phyloP scores from a whole-genome alignment of 2,113 vertebrate species.

The Chroicocephalus ridibundus region DNA sequence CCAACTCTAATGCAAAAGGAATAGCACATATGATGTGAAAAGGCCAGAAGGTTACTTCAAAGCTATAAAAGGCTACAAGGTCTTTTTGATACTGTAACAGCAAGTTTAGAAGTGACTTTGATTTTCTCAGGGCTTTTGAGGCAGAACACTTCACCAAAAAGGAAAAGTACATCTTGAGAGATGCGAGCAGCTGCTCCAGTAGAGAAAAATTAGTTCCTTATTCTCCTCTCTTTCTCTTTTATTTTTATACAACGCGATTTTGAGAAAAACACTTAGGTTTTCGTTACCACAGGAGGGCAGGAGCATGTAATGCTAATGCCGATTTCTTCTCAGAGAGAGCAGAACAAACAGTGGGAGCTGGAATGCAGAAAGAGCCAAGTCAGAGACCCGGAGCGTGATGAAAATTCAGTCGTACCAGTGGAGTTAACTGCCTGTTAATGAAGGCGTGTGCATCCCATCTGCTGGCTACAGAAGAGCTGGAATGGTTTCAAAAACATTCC shows the following conservation, averaged over 20 bases:
- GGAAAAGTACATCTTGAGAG: background rate
- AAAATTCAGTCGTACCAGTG: background rate
- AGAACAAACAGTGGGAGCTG: constrained; percentile 41
- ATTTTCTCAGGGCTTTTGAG: background rate
- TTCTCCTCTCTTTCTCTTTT: background rate
- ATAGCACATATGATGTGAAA: accelerated
- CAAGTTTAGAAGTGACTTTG: background rate
- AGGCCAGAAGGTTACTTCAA: background rate
- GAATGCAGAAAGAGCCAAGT: constrained; percentile 32
- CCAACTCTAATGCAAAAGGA: background rate
- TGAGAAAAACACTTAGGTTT: constrained; percentile 5
- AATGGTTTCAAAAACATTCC: constrained; percentile 36
- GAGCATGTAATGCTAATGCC: constrained; percentile 9
- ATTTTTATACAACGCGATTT: constrained; percentile 8
- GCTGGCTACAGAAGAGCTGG: constrained; percentile 49
- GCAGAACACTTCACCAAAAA: background rate
- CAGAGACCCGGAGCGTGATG: constrained; percentile 6
- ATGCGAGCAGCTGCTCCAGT: background rate
- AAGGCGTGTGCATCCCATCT: constrained; percentile 64
- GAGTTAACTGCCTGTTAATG: constrained; percentile 57
- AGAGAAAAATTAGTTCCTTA: background rate
- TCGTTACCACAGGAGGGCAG: constrained; percentile 40
- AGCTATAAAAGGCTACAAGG: background rate
- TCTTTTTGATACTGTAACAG: background rate
- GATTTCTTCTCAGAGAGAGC: background rate